These are phyloP conservation scores for Hecatera dysodea DNA, from an alignment of 2,888 invertebrate genomes.

Conservation along the genomic window DNA sequence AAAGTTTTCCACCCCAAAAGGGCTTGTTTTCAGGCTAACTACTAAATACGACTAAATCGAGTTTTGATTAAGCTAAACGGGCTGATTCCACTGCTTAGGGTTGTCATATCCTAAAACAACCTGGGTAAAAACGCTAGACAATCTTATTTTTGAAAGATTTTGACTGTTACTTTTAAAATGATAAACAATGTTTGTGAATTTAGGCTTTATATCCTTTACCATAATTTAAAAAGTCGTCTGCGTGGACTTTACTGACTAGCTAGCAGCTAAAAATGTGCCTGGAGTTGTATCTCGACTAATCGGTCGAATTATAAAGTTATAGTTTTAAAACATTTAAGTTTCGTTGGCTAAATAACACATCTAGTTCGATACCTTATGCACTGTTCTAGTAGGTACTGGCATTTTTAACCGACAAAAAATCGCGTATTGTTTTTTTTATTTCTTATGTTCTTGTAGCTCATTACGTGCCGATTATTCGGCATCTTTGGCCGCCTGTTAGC, in stretches of 20 bases:
- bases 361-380: too few species aligned
- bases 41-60: constrained; percentile 79
- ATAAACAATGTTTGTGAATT: too few species aligned
- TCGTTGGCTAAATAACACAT: neutral
- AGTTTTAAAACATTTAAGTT: neutral
- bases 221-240: neutral
- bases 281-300: too few species aligned
- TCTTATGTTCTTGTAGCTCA: neutral
- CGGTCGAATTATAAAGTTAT: too few species aligned
- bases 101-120: neutral
- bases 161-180: neutral
- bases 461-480: neutral
- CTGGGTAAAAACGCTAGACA: neutral
- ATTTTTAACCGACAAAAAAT: too few species aligned
- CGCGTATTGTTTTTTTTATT: too few species aligned
- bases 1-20: constrained; percentile 76
- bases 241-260: neutral
- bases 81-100: constrained; percentile 59
- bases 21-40: constrained; percentile 75
- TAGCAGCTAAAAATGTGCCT: too few species aligned
- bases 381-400: too few species aligned
- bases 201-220: neutral
- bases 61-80: constrained; percentile 78
- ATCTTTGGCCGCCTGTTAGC: neutral
- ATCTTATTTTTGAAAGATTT: neutral